Percentiles rank a stretch among this genome's conserved stretches.
These are phyloP conservation scores for Sturmia bella DNA, from an alignment of 2,888 invertebrate species.

Conservation along the genomic window DNA sequence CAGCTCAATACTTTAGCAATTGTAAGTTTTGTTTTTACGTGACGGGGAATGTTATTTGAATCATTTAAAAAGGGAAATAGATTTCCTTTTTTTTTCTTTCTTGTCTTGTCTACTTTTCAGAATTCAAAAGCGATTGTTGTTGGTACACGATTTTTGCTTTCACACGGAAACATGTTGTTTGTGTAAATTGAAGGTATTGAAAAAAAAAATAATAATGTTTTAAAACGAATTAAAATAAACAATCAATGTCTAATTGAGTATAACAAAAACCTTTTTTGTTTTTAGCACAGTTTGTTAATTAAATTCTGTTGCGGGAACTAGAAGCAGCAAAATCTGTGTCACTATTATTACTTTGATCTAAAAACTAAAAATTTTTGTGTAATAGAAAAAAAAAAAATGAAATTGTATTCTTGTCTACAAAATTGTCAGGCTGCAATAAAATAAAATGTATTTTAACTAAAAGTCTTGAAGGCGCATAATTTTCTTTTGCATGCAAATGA, in stretches of 20 bases:
- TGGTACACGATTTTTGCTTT: background rate
- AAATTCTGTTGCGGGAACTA: conserved; percentile 24
- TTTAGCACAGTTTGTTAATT: conserved; percentile 17
- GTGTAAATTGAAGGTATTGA: conserved; percentile 5
- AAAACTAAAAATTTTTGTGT: background rate
- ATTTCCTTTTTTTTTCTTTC: too few species aligned
- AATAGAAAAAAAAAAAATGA: background rate
- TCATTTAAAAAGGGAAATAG: too few species aligned
- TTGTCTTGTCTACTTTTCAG: background rate
- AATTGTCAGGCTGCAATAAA: background rate
- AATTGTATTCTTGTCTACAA: conserved; percentile 8
- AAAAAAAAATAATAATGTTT: conserved; percentile 10
- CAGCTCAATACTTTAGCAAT: too few species aligned
- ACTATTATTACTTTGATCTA: conserved; percentile 47
- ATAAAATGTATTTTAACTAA: background rate
- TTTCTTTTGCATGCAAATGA: too few species aligned
- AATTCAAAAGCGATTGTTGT: background rate
- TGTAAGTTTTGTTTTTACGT: too few species aligned
- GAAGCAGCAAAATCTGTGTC: conserved; percentile 16
- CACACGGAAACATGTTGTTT: background rate
- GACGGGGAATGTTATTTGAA: too few species aligned
- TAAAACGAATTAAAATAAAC: background rate
- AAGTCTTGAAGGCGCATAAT: too few species aligned
- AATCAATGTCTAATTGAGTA: conserved; percentile 11
- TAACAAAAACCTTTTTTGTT: too few species aligned